Conservation (phyloP, 2,888 invertebrate species). For the Ophion slaviceki region DNA sequence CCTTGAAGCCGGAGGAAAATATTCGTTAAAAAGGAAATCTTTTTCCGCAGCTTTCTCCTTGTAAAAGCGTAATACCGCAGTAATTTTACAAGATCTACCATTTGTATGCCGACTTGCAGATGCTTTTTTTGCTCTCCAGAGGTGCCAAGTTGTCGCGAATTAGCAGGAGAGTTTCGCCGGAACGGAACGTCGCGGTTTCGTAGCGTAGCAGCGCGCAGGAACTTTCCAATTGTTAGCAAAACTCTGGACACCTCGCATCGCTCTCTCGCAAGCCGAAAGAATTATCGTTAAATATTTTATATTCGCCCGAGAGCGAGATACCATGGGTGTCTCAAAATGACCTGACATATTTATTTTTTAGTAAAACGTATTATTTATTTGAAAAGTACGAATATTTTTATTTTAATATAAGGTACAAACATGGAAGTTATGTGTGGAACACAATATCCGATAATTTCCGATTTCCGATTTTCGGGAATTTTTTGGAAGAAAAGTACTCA, state of each 20-base stretch:
- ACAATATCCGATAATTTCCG: no score
- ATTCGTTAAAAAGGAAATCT: no score
- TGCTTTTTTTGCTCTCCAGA: constrained; percentile 1
- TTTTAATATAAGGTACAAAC: no score
- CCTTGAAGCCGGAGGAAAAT: no score
- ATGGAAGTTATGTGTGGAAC: no score
- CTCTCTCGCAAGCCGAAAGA: background rate
- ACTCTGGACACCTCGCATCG: constrained; percentile 8
- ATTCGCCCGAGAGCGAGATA: background rate
- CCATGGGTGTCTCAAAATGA: no score
- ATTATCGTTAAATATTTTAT: constrained; percentile 34
- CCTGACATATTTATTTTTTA: no score
- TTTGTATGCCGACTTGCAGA: background rate
- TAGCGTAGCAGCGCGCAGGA: background rate
- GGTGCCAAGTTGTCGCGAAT: constrained; percentile 39
- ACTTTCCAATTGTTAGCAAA: constrained; percentile 53
- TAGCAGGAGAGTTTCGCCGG: constrained; percentile 38
- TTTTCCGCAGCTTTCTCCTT: no score
- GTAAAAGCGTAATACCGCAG: background rate
- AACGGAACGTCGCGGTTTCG: constrained; percentile 30
- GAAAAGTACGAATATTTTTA: no score
- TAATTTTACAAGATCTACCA: background rate
- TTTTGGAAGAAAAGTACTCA: no score
- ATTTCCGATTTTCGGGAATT: no score
- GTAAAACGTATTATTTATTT: no score